These are phyloP conservation scores for Noctua pronuba DNA, from an alignment of 2,888 invertebrate genomes.

Conservation along the genomic window DNA sequence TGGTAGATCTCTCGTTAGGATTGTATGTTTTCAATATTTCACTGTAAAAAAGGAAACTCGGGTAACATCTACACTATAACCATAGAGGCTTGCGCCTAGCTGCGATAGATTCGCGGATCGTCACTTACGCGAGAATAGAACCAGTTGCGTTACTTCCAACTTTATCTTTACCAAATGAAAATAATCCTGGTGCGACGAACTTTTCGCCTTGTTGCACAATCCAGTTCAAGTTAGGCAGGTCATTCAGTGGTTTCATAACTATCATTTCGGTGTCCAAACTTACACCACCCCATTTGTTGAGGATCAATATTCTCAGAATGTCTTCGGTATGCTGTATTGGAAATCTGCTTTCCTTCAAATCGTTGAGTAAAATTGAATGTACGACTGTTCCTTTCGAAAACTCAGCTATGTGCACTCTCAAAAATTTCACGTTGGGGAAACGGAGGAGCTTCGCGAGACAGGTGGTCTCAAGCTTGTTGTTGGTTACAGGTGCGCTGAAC, in stretches of 20 bases:
- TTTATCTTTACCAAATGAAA: conserved; percentile 79
- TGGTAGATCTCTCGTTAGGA: conserved; percentile 15
- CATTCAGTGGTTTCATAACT: conserved; percentile 85
- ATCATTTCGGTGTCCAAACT: conserved; percentile 93
- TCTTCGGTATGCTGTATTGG: conserved; percentile 90
- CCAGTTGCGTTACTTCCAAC: conserved; percentile 45
- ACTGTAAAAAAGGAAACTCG: conserved; percentile 19
- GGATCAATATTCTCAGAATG: conserved; percentile 90
- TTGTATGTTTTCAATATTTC: conserved; percentile 41
- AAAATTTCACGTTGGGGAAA: conserved; percentile 49
- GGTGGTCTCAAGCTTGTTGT: conserved; percentile 14
- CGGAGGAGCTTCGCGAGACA: conserved; percentile 37
- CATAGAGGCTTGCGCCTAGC: not conserved
- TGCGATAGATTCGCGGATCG: not conserved
- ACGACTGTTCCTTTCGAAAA: conserved; percentile 73
- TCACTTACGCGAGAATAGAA: conserved; percentile 41
- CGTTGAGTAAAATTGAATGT: conserved; percentile 35
- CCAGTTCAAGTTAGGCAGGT: conserved; percentile 86
- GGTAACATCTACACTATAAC: not conserved
- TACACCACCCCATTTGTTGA: conserved; percentile 94
- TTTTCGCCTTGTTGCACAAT: conserved; percentile 76
- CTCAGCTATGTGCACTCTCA: conserved; percentile 61
- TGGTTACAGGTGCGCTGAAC: conserved; percentile 70
- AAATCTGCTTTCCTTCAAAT: conserved; percentile 36
- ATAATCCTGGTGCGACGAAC: conserved; percentile 43